Base-by-base conservation (phyloP, 2,888 invertebrate species). In the Trachelus tabidus region DNA sequence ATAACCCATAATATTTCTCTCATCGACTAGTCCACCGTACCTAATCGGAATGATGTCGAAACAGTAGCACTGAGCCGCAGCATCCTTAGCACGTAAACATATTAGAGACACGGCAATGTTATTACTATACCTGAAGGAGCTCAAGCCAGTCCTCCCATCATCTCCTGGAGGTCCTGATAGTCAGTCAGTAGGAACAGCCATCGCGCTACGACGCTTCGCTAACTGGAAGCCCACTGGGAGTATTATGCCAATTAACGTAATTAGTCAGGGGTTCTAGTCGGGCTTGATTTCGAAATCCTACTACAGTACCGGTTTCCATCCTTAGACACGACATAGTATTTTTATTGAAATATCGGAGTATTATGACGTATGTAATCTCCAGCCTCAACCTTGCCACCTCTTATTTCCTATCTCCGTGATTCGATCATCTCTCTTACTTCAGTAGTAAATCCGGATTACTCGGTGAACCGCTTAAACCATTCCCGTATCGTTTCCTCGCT, bases 171-270 rank as follows among this genome's bases (percentile, higher is more conserved):
- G 37, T 71, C 56, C 34, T 15, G 33, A n/a, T 68, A 73, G 40
- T 77, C 37, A 69, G 76, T 78, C 76, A 76, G 77, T 81, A 75
- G 73, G 68, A 76, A 73, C 76, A 33, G 73, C 68, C 69, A 15
- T 56, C 68, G 34, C 73, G 77, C 73, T 23, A 73, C 71, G 35
- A 68, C 37, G 69, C 68, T 34, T 40, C 78, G 77, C 83, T 82
- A 84, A 84, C 85, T 82, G 82, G 77, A 80, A 84, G 83, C 83
- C 82, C 81, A 83, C 81, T 81, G 83, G 82, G 85, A 85, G 86
- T 86, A 87, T 88, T 87, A 87, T 85, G 83, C 86, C 87, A 88
- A 88, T 88, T 88, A 87, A 84, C 85, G 82, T 87, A 87, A 88
- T 88, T 88, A 87, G 85, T 85, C 84, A 76, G 81, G 76, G 81